Conservation (phyloP, 2,888 invertebrate genomes). For the Clistopyga incitator region DNA sequence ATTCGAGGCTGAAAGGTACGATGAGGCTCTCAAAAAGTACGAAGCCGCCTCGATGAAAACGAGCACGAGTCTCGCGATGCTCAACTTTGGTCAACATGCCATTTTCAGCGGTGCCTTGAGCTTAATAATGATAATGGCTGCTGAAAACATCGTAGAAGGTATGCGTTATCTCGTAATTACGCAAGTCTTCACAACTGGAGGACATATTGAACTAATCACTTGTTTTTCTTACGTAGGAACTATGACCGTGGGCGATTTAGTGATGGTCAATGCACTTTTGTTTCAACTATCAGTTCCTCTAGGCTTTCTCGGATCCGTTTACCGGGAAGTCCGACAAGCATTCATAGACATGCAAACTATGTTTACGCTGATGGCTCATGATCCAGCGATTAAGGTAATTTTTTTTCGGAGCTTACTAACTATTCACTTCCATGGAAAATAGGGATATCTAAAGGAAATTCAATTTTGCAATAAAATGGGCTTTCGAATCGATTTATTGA, state of each 20-base stretch:
- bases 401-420: neutral
- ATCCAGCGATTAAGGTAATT: slow-evolving; percentile 90
- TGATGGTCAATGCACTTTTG: slow-evolving; percentile 98
- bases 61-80: slow-evolving; percentile 94
- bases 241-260: slow-evolving; percentile 98
- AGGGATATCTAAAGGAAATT: no score
- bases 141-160: slow-evolving; percentile 94
- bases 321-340: slow-evolving; percentile 98
- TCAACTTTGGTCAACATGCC: slow-evolving; percentile 99
- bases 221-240: slow-evolving; percentile 87
- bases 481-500: no score
- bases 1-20: slow-evolving; percentile 96
- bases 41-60: slow-evolving; percentile 97
- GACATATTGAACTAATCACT: neutral
- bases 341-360: slow-evolving; percentile 99
- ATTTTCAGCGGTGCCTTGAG: slow-evolving; percentile 98
- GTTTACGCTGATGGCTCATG: slow-evolving; percentile 97
- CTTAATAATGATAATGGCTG: slow-evolving; percentile 97
- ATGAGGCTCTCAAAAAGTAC: slow-evolving; percentile 93
- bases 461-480: no score
- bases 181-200: neutral
- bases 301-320: slow-evolving; percentile 99
- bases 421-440: no score
- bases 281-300: slow-evolving; percentile 99
- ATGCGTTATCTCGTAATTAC: slow-evolving; percentile 58